Evolutionary conservation across 2,888 invertebrate species (phyloP).

Genomic region (Tachina grossa): DNA sequence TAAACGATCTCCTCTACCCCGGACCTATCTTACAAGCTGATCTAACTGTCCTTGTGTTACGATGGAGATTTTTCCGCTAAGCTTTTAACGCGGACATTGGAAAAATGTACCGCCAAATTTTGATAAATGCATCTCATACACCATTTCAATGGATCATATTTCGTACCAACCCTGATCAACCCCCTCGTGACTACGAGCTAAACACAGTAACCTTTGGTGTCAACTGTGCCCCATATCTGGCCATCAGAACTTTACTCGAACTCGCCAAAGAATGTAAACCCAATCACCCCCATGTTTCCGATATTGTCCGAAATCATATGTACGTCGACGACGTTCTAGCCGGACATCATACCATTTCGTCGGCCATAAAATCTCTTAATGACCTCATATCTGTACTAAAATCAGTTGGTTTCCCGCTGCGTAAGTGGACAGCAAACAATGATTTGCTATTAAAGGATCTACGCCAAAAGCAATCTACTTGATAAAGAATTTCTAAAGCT

Average conservation of each 20-base stretch:
- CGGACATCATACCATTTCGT: too few relatives aligned
- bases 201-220: neutral
- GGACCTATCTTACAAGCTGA: neutral
- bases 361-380: too few relatives aligned
- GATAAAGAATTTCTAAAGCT: too few relatives aligned
- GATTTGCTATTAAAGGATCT: too few relatives aligned
- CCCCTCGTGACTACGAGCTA: neutral
- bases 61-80: neutral
- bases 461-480: too few relatives aligned
- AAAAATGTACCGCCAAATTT: constrained; percentile 10
- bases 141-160: neutral
- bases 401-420: too few relatives aligned
- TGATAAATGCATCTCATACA: neutral
- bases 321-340: too few relatives aligned
- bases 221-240: neutral
- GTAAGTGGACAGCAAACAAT: too few relatives aligned
- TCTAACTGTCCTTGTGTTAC: neutral
- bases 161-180: neutral
- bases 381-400: too few relatives aligned
- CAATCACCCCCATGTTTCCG: neutral
- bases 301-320: neutral
- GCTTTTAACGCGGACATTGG: constrained; percentile 21
- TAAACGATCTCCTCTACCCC: neutral
- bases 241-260: neutral
- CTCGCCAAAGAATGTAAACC: too few relatives aligned